Percentiles rank a stretch among this genome's conserved stretches.
Evolutionary conservation across 2,797 vertebrate genomes (phyloP).

Genomic region (Artibeus lituratus): DNA sequence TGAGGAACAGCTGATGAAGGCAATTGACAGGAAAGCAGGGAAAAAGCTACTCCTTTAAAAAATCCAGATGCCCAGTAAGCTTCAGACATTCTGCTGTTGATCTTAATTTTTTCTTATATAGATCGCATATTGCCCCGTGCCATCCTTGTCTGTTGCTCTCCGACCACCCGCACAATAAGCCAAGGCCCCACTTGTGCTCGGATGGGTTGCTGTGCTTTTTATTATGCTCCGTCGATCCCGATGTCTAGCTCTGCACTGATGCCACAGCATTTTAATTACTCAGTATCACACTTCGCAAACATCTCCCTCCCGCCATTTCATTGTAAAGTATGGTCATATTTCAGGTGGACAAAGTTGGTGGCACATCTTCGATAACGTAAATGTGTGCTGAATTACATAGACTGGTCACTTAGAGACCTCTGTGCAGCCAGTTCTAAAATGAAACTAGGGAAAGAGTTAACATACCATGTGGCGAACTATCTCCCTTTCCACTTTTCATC

Average conservation of each 20-base stretch:
- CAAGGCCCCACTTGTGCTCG: neutral
- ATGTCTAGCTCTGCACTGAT: neutral
- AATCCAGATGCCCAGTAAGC: neutral
- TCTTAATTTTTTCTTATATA: neutral
- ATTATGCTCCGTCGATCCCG: neutral
- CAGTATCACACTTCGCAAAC: neutral
- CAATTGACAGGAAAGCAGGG: neutral
- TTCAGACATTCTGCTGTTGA: neutral
- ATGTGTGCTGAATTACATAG: neutral
- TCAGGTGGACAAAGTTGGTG: neutral
- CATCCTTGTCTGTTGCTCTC: neutral
- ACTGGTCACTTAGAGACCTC: neutral
- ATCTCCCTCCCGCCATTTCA: neutral
- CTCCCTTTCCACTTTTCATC: constrained; percentile 32
- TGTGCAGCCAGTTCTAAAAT: neutral
- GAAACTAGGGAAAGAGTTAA: constrained; percentile 52
- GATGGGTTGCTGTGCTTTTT: neutral
- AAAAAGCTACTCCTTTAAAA: neutral
- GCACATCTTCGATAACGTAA: neutral
- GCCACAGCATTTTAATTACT: neutral
- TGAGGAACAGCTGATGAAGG: neutral
- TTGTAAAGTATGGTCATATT: neutral
- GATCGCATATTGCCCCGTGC: neutral
- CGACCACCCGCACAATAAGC: neutral
- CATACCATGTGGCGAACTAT: neutral